Percentiles rank a stretch among this genome's conserved stretches.
These are phyloP conservation scores for Dinothrombium tinctorium DNA, from an alignment of 1,140 invertebrate genomes.

Conservation along the genomic window DNA sequence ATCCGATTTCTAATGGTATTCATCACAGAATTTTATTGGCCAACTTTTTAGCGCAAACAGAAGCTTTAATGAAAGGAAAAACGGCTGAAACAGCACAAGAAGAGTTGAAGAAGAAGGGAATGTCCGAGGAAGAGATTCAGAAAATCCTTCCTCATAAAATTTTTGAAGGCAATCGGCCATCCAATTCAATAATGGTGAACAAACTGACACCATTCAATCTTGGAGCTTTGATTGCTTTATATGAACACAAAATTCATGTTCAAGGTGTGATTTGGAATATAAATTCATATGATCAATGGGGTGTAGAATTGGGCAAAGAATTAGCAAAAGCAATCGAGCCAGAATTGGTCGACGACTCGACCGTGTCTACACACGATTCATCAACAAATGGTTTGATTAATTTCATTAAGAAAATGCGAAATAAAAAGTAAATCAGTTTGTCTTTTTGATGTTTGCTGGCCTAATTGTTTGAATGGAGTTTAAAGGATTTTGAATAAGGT, in stretches of 20 bases:
- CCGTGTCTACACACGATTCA: slow-evolving; percentile 42
- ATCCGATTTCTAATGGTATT: slow-evolving; percentile 51
- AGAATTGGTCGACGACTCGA: slow-evolving; percentile 44
- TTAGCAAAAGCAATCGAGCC: slow-evolving; percentile 90
- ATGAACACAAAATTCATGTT: slow-evolving; percentile 96
- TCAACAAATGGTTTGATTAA: slow-evolving; percentile 89
- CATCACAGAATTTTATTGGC: slow-evolving; percentile 68
- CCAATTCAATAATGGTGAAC: slow-evolving; percentile 87
- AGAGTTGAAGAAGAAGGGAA: slow-evolving; percentile 45
- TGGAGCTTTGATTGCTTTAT: slow-evolving; percentile 88
- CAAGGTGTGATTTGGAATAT: slow-evolving; percentile 98
- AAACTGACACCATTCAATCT: slow-evolving; percentile 80
- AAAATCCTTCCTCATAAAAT: slow-evolving; percentile 83
- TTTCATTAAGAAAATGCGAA: slow-evolving; percentile 42
- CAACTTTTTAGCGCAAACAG: slow-evolving; percentile 96
- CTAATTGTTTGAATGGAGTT: too few species aligned
- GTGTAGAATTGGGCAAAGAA: slow-evolving; percentile 93
- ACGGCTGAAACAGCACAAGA: slow-evolving; percentile 41
- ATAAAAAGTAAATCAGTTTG: too few species aligned
- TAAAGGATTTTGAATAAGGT: too few species aligned
- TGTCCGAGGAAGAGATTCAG: slow-evolving; percentile 34
- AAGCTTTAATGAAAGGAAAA: slow-evolving; percentile 85
- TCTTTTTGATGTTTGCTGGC: too few species aligned
- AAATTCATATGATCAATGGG: slow-evolving; percentile 99
- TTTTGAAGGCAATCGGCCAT: slow-evolving; percentile 88